Evolutionary conservation across 2,113 vertebrate genomes (phyloP).

Genomic region (Ophiodon elongatus): DNA sequence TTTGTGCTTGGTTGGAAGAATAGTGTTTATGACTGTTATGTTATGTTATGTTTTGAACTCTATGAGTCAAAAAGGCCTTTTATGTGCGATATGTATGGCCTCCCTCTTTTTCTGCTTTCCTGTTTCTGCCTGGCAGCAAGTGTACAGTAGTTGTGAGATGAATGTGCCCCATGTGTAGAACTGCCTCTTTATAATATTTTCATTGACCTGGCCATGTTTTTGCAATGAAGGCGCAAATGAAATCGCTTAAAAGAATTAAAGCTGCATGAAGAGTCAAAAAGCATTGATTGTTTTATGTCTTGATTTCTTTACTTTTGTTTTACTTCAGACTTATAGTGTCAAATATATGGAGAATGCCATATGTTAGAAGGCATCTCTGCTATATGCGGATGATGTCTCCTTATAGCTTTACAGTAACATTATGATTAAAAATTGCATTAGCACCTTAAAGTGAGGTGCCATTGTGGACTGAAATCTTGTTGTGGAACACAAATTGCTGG

Average conservation of each 20-base stretch:
- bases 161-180: constrained; percentile 60
- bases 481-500: neutral
- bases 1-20: neutral
- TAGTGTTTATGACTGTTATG: constrained; percentile 5
- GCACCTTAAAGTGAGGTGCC: neutral
- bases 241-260: constrained; percentile 69
- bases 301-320: constrained; percentile 50
- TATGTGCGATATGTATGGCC: constrained; percentile 24
- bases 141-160: constrained; percentile 56
- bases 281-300: constrained; percentile 12
- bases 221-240: constrained; percentile 64
- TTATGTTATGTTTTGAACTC: neutral
- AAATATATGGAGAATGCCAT: neutral
- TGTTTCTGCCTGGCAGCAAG: constrained; percentile 59
- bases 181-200: constrained; percentile 60
- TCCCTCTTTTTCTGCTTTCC: constrained; percentile 20
- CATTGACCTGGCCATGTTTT: constrained; percentile 62
- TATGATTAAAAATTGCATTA: neutral
- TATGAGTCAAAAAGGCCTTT: constrained; percentile 24
- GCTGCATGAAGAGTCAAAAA: constrained; percentile 40
- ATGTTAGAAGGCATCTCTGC: neutral
- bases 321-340: constrained; percentile 25
- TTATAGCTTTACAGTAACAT: too few relatives aligned
- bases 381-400: neutral
- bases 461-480: neutral